These are phyloP conservation scores for Lycocerus yunnanus DNA, from an alignment of 2,888 invertebrate species.

Conservation along the genomic window DNA sequence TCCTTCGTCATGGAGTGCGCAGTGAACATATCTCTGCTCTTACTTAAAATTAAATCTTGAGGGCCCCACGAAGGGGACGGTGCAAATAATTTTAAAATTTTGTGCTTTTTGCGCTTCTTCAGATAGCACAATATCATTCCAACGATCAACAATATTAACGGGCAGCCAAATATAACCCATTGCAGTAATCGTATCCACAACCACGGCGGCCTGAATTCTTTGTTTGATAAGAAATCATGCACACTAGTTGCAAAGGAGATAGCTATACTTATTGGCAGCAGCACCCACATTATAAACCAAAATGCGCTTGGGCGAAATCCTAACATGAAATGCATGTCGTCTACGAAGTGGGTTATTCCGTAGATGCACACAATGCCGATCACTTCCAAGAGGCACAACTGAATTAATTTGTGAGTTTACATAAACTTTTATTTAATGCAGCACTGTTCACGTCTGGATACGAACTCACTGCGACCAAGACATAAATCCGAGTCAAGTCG, in stretches of 20 bases:
- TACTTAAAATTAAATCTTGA: constrained; percentile 48
- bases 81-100: neutral
- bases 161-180: neutral
- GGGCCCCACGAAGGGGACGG: constrained; percentile 52
- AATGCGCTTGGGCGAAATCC: constrained; percentile 52
- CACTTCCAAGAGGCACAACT: constrained; percentile 37
- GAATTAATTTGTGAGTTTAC: neutral
- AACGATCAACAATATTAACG: neutral
- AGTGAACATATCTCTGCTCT: constrained; percentile 58
- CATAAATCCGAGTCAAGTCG: too few relatives aligned
- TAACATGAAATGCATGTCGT: constrained; percentile 59
- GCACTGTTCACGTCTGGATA: too few relatives aligned
- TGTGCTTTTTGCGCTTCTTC: neutral
- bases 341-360: constrained; percentile 54
- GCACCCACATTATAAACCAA: constrained; percentile 44
- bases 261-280: constrained; percentile 40
- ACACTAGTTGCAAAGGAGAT: neutral
- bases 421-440: neutral
- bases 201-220: neutral
- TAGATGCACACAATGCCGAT: constrained; percentile 57
- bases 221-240: neutral
- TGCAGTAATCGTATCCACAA: neutral
- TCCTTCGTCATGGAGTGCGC: constrained; percentile 61
- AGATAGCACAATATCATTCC: neutral
- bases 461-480: too few relatives aligned